Conservation (phyloP, 2,888 invertebrate genomes). For the Mesorhabditis belari region DNA sequence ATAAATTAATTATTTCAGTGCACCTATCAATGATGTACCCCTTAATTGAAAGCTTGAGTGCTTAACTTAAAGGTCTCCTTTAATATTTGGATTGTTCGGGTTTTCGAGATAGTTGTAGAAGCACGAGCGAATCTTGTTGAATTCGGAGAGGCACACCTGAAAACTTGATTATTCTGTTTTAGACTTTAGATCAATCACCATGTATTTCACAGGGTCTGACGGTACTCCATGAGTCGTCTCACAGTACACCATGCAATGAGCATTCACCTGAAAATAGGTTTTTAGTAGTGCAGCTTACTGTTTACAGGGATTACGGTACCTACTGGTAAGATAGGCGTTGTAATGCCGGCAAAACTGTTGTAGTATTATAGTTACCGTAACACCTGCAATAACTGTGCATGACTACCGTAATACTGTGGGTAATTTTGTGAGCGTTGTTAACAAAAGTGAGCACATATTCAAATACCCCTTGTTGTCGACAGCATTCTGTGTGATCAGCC, state of each 20-base stretch:
- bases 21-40: too few relatives aligned
- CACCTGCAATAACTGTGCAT: too few relatives aligned
- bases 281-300: not conserved
- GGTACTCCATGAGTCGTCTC: slow-evolving; percentile 52
- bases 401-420: too few relatives aligned
- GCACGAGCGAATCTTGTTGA: slow-evolving; percentile 48
- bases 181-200: too few relatives aligned
- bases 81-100: slow-evolving; percentile 42
- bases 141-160: slow-evolving; percentile 39
- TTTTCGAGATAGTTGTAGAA: slow-evolving; percentile 42
- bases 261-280: slow-evolving; percentile 23
- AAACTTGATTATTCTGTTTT: too few relatives aligned
- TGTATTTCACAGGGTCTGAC: slow-evolving; percentile 46
- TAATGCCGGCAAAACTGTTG: not conserved
- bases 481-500: slow-evolving; percentile 44
- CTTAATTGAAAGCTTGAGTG: too few relatives aligned
- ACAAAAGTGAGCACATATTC: too few relatives aligned
- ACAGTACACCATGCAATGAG: slow-evolving; percentile 49
- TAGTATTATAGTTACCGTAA: not conserved
- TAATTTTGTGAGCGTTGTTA: too few relatives aligned
- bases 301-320: not conserved
- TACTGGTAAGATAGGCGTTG: not conserved
- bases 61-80: slow-evolving; percentile 43
- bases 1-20: too few relatives aligned
- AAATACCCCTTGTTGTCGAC: slow-evolving; percentile 23